Conservation (phyloP, 2,797 vertebrate species). For the Acropternis orthonyx region DNA sequence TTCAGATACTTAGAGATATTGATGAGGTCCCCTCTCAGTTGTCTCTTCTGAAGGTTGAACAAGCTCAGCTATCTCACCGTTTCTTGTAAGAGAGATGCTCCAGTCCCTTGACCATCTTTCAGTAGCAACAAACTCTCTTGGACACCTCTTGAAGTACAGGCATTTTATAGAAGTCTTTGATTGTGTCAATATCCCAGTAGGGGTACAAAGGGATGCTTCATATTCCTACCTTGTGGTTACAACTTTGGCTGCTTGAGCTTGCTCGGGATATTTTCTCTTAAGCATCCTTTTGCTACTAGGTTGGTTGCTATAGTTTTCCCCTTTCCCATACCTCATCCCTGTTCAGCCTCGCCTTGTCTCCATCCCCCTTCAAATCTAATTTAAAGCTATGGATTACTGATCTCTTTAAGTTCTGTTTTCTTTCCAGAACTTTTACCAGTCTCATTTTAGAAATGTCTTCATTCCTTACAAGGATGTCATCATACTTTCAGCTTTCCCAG, state of each 20-base stretch:
- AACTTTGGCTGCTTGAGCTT: neutral
- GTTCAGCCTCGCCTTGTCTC: neutral
- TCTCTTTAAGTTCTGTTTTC: neutral
- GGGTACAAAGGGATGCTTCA: neutral
- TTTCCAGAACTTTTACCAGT: neutral
- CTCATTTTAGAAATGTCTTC: neutral
- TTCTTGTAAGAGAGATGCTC: neutral
- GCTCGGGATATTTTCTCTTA: neutral
- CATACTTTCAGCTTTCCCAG: neutral
- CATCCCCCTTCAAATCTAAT: neutral
- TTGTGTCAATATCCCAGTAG: neutral
- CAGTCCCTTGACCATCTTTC: neutral
- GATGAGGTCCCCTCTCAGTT: neutral
- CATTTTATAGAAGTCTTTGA: neutral
- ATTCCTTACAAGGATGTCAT: neutral
- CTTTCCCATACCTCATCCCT: neutral
- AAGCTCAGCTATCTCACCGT: neutral
- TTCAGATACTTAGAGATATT: neutral
- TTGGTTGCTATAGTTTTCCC: neutral
- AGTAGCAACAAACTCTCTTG: neutral
- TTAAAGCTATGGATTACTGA: neutral
- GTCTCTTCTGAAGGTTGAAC: neutral
- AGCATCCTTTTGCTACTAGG: neutral
- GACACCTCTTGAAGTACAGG: neutral
- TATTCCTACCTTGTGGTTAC: neutral